Percentiles rank a stretch among this genome's conserved stretches.
Evolutionary conservation across 2,113 vertebrate genomes (phyloP).

Genomic region (Pseudonaja textilis): DNA sequence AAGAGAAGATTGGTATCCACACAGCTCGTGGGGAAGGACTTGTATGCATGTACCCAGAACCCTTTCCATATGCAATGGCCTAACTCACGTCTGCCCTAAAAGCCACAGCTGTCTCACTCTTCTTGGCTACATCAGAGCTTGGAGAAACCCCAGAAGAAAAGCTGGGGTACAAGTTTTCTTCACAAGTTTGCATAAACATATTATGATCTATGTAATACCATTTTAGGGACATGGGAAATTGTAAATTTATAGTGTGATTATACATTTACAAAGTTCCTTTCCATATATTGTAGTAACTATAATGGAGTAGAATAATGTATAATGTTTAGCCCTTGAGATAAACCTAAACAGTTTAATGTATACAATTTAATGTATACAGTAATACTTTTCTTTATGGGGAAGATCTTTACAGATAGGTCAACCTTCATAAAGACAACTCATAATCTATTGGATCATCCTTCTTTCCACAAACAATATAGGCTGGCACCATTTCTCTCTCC

Average conservation of each 20-base stretch:
- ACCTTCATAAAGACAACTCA: too few relatives aligned
- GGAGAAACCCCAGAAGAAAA: too few relatives aligned
- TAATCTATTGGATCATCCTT: too few relatives aligned
- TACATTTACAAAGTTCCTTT: background rate
- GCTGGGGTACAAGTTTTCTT: background rate
- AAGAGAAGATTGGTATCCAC: background rate
- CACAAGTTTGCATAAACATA: background rate
- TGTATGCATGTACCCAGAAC: background rate
- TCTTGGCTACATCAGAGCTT: background rate
- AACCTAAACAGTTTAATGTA: background rate
- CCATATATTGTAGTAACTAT: background rate
- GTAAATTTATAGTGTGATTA: background rate
- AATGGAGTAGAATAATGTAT: background rate
- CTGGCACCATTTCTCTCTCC: too few relatives aligned
- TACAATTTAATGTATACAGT: background rate
- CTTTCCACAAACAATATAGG: too few relatives aligned
- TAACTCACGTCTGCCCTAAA: background rate
- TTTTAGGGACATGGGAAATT: background rate
- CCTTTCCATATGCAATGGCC: background rate
- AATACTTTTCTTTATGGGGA: background rate
- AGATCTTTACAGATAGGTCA: too few relatives aligned
- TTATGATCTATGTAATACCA: background rate
- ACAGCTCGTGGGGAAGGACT: background rate
- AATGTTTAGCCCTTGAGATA: background rate
- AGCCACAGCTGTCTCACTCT: background rate